These are phyloP conservation scores for Mus spretus DNA, from an alignment of 2,797 vertebrate species.

Conservation along the genomic window DNA sequence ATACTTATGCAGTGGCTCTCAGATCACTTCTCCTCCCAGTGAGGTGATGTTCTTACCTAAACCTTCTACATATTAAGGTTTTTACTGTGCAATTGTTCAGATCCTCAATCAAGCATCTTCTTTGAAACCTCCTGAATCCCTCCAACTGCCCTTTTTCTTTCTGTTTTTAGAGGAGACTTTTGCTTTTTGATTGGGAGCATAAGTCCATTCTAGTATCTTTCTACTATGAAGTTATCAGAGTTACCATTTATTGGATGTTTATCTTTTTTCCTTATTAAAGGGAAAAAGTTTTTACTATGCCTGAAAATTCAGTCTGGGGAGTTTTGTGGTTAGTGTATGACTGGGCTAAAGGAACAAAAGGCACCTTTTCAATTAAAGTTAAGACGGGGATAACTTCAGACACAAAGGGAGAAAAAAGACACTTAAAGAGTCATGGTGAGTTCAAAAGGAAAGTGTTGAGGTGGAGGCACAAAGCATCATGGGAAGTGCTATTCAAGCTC, in stretches of 20 bases:
- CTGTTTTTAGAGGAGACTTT: neutral
- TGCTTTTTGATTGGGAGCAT: neutral
- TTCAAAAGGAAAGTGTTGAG: slow-evolving; percentile 92
- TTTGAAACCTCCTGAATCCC: neutral
- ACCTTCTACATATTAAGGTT: neutral
- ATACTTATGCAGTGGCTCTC: neutral
- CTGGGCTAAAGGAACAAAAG: slow-evolving; percentile 90
- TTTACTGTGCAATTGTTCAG: neutral
- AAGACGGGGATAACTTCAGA: slow-evolving; percentile 92
- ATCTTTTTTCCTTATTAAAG: slow-evolving; percentile 80
- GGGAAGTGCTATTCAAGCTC: slow-evolving; percentile 91
- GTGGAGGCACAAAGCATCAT: slow-evolving; percentile 90
- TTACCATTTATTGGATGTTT: slow-evolving; percentile 73
- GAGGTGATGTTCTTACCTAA: neutral
- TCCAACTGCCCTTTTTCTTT: neutral
- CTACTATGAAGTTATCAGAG: slow-evolving; percentile 74
- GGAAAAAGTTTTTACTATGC: slow-evolving; percentile 88
- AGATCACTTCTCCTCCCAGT: neutral
- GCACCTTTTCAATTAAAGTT: slow-evolving; percentile 92
- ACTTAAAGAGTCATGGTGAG: slow-evolving; percentile 90
- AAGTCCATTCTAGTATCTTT: slow-evolving; percentile 69
- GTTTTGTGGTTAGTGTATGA: slow-evolving; percentile 89
- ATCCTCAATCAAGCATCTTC: neutral
- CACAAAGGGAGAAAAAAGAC: slow-evolving; percentile 90
- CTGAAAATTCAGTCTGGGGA: slow-evolving; percentile 88